Percentiles rank a stretch among this genome's conserved stretches.
These are phyloP conservation scores for Sebastes matsubarae DNA, from an alignment of 2,797 vertebrate species.

Conservation along the genomic window DNA sequence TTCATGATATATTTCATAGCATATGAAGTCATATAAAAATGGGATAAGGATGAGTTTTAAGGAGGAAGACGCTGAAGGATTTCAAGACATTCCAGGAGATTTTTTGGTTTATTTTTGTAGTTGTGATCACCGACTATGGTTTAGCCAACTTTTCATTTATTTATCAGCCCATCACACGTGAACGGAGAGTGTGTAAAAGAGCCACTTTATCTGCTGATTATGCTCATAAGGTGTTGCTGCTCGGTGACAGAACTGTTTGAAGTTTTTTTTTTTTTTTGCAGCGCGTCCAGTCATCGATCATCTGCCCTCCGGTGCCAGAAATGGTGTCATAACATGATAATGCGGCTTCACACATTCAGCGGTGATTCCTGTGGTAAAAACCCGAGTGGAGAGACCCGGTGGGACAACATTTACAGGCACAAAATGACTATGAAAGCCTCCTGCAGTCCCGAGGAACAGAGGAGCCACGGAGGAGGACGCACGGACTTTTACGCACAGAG, in stretches of 20 bases:
- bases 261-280: conserved; percentile 44
- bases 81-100: neutral
- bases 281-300: conserved; percentile 75
- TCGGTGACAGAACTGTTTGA: conserved; percentile 60
- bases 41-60: neutral
- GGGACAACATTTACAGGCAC: conserved; percentile 64
- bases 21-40: conserved; percentile 7
- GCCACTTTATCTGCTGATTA: conserved; percentile 39
- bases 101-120: neutral
- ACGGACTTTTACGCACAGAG: conserved; percentile 65
- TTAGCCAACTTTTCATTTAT: conserved; percentile 18
- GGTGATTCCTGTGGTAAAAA: conserved; percentile 57
- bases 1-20: conserved; percentile 19
- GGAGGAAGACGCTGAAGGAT: neutral
- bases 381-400: conserved; percentile 49
- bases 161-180: conserved; percentile 7
- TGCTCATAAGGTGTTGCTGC: conserved; percentile 60
- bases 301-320: conserved; percentile 58
- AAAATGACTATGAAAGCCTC: conserved; percentile 70
- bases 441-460: conserved; percentile 52
- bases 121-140: neutral
- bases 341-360: conserved; percentile 63
- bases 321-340: conserved; percentile 76
- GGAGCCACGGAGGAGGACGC: conserved; percentile 43
- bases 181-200: conserved; percentile 18